A percentile compares a stretch with the other conserved stretches of the same genome.
Evolutionary conservation across 2,797 vertebrate genomes (phyloP).

Genomic region (Syngnathus acus): DNA sequence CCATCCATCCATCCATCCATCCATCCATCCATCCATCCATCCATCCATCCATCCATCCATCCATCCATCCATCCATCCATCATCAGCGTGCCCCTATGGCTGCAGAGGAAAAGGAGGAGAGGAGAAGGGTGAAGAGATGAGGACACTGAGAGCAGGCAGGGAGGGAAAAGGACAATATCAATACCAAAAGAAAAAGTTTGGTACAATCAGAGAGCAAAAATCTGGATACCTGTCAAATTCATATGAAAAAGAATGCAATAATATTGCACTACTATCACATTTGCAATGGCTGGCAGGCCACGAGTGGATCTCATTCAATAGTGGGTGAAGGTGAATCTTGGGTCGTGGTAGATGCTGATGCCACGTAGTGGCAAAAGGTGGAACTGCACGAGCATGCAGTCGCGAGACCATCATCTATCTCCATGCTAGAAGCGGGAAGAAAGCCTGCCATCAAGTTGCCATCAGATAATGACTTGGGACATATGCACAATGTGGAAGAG

Average conservation of each 20-base stretch:
- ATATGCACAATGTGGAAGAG: neutral
- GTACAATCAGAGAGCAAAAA: neutral
- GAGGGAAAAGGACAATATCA: constrained; percentile 10
- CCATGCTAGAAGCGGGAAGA: neutral
- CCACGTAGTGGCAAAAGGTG: neutral
- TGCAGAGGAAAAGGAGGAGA: constrained; percentile 1
- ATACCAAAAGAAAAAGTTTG: neutral
- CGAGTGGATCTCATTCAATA: neutral
- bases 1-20: too few species aligned
- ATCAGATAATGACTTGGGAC: neutral
- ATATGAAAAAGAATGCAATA: too few species aligned
- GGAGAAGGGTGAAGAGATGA: constrained; percentile 13
- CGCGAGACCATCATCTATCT: neutral
- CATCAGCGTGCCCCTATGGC: constrained; percentile 13
- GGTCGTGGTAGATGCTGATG: neutral
- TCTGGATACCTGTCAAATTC: too few species aligned
- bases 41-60: too few species aligned
- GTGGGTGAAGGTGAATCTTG: neutral
- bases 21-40: too few species aligned
- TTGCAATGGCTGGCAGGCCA: neutral
- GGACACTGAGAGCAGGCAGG: constrained; percentile 11
- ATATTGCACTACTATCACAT: too few species aligned
- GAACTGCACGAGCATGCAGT: neutral
- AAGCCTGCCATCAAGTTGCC: neutral
- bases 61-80: neutral